Conservation (phyloP, 92 coral and sea anemone genomes). For the Porites divaricata region DNA sequence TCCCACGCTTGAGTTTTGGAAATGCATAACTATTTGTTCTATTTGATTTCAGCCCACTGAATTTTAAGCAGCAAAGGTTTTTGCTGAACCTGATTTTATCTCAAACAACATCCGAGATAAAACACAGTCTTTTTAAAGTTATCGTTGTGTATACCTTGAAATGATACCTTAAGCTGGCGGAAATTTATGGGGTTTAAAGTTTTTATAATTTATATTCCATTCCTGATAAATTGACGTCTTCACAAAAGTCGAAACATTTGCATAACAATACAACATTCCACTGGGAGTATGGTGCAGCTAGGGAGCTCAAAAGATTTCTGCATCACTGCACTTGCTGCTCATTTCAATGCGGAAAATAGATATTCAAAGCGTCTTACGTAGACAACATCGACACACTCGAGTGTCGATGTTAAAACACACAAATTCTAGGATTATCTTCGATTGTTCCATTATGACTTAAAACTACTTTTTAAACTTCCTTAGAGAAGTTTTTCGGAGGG, state of each 20-base stretch:
- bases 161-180: background rate
- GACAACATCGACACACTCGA: background rate
- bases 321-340: slow-evolving; percentile 26
- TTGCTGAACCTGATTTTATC: background rate
- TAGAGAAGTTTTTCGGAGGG: background rate
- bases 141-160: background rate
- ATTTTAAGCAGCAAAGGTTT: too few species aligned
- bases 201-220: background rate
- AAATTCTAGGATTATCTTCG: background rate
- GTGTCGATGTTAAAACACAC: background rate
- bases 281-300: slow-evolving; percentile 33
- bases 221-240: background rate
- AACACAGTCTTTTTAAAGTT: background rate
- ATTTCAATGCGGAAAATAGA: slow-evolving; percentile 47
- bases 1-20: too few species aligned
- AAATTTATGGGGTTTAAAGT: background rate
- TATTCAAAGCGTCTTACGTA: background rate
- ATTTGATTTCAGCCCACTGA: too few species aligned
- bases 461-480: background rate
- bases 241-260: background rate
- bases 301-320: slow-evolving; percentile 5
- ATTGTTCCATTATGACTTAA: background rate
- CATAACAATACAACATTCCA: slow-evolving; percentile 47
- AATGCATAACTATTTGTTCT: too few species aligned
- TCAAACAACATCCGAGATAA: too few species aligned